Evolutionary conservation across 2,797 vertebrate species (phyloP).

Genomic region (Margarornis squamiger): DNA sequence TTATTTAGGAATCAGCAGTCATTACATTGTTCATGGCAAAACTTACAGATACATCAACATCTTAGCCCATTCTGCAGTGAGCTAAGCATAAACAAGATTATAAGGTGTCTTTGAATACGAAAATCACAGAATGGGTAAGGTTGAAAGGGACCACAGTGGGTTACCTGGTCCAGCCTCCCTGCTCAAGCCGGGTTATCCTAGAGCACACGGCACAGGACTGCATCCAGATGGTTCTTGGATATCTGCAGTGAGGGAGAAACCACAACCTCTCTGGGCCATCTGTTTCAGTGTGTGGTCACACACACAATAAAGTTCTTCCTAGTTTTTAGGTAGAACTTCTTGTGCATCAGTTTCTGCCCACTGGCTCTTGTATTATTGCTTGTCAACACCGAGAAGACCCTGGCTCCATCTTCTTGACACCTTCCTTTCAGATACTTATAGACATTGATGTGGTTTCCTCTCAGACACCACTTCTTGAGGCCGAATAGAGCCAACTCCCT

Average conservation of each 20-base stretch:
- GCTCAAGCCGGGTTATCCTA: background rate
- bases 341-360: background rate
- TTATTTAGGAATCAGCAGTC: background rate
- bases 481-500: background rate
- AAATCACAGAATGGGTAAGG: background rate
- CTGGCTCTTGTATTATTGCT: background rate
- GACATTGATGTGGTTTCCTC: background rate
- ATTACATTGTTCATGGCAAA: background rate
- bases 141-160: background rate
- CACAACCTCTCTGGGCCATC: background rate
- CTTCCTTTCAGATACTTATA: background rate
- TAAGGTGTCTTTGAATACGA: background rate
- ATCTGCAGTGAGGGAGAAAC: background rate
- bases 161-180: background rate
- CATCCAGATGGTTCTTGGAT: background rate
- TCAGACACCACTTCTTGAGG: background rate
- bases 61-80: background rate
- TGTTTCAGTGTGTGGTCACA: background rate
- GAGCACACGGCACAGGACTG: background rate
- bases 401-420: background rate
- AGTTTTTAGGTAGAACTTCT: fast-evolving
- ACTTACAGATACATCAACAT: background rate
- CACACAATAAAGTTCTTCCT: background rate
- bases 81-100: background rate
- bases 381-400: background rate